Conservation (phyloP, 2,797 vertebrate genomes). For the Gymnodraco acuticeps region DNA sequence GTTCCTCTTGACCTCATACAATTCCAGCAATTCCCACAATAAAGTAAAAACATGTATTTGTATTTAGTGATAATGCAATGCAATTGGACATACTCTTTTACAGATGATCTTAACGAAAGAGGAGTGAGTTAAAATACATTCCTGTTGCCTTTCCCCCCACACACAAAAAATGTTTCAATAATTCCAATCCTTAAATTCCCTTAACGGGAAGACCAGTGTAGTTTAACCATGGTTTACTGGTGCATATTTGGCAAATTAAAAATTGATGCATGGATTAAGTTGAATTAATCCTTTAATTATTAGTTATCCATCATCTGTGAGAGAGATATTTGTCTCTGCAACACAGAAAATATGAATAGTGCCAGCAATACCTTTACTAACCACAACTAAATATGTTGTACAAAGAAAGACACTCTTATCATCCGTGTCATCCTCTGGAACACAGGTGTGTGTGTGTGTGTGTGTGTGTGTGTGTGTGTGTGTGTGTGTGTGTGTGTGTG, state of each 20-base stretch:
- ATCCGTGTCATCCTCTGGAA: conserved; percentile 32
- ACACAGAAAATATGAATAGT: neutral
- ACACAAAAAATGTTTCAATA: neutral
- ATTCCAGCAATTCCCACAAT: conserved; percentile 1
- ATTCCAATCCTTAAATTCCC: neutral
- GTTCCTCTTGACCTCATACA: conserved; percentile 10
- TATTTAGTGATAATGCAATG: neutral
- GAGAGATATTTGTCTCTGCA: neutral
- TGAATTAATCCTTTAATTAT: neutral
- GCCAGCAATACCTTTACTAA: neutral
- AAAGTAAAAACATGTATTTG: neutral
- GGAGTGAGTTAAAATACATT: neutral
- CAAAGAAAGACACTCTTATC: conserved; percentile 19
- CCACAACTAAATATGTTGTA: neutral
- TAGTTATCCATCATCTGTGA: neutral
- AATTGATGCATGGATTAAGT: neutral
- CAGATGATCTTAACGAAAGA: neutral
- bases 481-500: no score
- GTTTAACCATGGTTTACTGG: neutral
- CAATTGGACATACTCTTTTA: neutral
- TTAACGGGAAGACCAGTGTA: neutral
- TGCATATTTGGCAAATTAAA: neutral
- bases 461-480: no score
- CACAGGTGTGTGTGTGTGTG: no score
- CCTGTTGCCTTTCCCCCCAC: neutral